Conservation (phyloP, 2,888 invertebrate genomes). For the Onthophagus sagittarius region DNA sequence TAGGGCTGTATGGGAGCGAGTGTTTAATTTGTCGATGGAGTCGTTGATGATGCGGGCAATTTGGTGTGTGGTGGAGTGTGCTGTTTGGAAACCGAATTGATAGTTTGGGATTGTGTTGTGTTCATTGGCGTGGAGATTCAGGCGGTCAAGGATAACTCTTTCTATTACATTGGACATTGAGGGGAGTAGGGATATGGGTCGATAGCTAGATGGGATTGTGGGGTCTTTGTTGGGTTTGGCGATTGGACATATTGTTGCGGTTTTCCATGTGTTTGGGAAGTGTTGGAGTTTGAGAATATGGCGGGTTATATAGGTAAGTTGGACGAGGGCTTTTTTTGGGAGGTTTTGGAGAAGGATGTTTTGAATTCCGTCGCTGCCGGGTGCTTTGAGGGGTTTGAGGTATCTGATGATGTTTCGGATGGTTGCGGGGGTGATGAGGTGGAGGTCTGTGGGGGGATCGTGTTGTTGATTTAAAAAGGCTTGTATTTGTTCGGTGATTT, state of each 20-base stretch:
- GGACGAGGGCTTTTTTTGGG: constrained; percentile 30
- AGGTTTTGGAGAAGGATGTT: constrained; percentile 27
- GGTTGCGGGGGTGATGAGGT: neutral
- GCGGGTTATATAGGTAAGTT: constrained; percentile 29
- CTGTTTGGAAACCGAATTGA: constrained; percentile 37
- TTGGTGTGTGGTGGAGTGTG: constrained; percentile 36
- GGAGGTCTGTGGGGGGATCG: neutral
- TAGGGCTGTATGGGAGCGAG: constrained; percentile 31
- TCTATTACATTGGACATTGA: constrained; percentile 23
- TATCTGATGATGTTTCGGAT: neutral
- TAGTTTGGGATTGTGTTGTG: constrained; percentile 28
- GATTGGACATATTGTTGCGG: constrained; percentile 28
- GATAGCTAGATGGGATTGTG: neutral
- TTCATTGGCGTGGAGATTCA: constrained; percentile 11
- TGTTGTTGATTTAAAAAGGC: neutral
- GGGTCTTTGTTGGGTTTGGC: constrained; percentile 25
- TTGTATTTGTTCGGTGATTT: neutral
- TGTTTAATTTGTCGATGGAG: constrained; percentile 30
- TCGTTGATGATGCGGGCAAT: constrained; percentile 31
- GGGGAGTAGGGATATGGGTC: constrained; percentile 25
- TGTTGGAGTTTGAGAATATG: constrained; percentile 17
- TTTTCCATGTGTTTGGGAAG: constrained; percentile 30
- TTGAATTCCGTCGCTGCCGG: constrained; percentile 3
- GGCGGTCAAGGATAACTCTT: constrained; percentile 18
- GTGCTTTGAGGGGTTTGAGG: too few relatives aligned